These are phyloP conservation scores for Drosophila nigricruria DNA, from an alignment of 2,888 invertebrate genomes.

Conservation along the genomic window DNA sequence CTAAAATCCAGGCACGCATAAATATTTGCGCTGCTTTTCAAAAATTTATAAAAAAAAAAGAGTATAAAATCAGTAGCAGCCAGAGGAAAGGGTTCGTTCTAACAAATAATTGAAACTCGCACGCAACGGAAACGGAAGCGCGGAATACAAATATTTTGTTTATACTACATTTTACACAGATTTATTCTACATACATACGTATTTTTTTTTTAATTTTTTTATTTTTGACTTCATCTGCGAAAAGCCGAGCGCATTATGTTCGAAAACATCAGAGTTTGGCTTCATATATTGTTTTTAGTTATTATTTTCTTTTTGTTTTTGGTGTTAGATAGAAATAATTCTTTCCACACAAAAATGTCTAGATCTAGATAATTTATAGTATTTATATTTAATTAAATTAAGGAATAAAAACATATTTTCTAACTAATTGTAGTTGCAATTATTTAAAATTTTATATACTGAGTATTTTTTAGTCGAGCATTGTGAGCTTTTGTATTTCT, in stretches of 20 bases:
- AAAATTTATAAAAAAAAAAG: constrained; percentile 54
- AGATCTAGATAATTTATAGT: not conserved
- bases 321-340: not conserved
- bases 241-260: constrained; percentile 28
- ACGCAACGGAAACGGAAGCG: constrained; percentile 70
- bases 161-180: constrained; percentile 33
- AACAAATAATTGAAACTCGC: constrained; percentile 45
- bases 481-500: not conserved
- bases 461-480: not conserved
- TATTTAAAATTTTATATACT: not conserved
- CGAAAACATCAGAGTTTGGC: constrained; percentile 4
- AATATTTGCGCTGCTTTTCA: constrained; percentile 70
- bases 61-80: constrained; percentile 33
- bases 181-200: constrained; percentile 22
- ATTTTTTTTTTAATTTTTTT: not conserved
- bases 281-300: constrained; percentile 5
- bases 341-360: not conserved
- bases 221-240: constrained; percentile 10
- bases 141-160: constrained; percentile 55
- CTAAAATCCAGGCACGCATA: constrained; percentile 56
- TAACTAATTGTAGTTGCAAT: not conserved
- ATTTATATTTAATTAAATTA: not conserved
- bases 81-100: constrained; percentile 1
- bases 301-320: not conserved
- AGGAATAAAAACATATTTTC: not conserved